These are phyloP conservation scores for Nematostella vectensis DNA, from an alignment of 92 coral and sea anemone genomes.

Conservation along the genomic window DNA sequence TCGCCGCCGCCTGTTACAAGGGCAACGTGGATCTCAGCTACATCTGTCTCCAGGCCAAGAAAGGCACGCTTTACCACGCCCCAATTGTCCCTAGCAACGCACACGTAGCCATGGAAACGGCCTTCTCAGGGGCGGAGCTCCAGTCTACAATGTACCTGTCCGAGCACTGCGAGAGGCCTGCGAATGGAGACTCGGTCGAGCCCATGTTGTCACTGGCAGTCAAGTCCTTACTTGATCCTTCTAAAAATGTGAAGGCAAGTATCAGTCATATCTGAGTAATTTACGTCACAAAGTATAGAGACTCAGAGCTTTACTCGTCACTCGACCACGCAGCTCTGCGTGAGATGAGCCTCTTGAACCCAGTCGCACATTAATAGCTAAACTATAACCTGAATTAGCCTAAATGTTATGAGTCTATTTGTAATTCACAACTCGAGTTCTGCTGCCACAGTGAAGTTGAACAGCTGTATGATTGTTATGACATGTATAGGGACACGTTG, in stretches of 20 bases:
- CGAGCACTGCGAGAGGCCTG: constrained; percentile 60
- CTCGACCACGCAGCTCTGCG: too few species aligned
- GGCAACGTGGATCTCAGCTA: constrained; percentile 80
- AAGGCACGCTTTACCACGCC: constrained; percentile 65
- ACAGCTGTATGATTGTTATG: too few species aligned
- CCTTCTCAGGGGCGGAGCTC: constrained; percentile 85
- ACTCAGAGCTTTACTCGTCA: too few species aligned
- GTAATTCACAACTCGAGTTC: too few species aligned
- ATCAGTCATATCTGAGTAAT: too few species aligned
- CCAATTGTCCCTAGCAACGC: constrained; percentile 54
- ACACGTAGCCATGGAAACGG: constrained; percentile 69
- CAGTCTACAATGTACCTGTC: constrained; percentile 80
- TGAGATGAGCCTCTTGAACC: too few species aligned
- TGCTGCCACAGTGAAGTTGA: too few species aligned
- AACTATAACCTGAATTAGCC: too few species aligned
- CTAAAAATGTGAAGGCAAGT: constrained; percentile 71
- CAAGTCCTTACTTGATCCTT: constrained; percentile 60
- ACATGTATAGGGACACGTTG: too few species aligned
- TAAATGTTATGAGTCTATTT: too few species aligned
- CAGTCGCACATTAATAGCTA: too few species aligned
- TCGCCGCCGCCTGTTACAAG: constrained; percentile 83
- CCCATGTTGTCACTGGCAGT: constrained; percentile 86
- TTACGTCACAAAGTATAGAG: too few species aligned
- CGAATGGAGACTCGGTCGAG: constrained; percentile 37
- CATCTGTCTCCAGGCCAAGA: constrained; percentile 62